Conservation (phyloP, 23 tunicate species). For the Trididemnum miniatum region DNA sequence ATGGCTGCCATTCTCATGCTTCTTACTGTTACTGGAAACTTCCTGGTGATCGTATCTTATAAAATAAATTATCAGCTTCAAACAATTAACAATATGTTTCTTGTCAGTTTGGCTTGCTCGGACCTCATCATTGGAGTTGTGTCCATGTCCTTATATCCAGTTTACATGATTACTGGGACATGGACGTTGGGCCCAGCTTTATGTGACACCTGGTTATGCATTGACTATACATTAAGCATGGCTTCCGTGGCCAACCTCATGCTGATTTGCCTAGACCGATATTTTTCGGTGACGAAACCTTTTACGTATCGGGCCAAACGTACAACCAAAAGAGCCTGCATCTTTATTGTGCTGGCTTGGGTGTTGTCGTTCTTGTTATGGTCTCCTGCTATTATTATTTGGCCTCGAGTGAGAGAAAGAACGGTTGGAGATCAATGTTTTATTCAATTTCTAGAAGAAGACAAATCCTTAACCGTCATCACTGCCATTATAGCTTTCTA, state of each 20-base stretch:
- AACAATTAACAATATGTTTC: constrained; percentile 89
- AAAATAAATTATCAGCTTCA: constrained; percentile 56
- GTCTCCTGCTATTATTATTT: constrained; percentile 80
- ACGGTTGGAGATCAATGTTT: constrained; percentile 37
- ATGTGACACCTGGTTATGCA: constrained; percentile 87
- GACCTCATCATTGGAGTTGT: constrained; percentile 83
- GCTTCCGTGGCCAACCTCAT: constrained; percentile 89
- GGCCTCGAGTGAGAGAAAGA: constrained; percentile 67
- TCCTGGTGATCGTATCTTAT: constrained; percentile 80
- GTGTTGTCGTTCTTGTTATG: constrained; percentile 77
- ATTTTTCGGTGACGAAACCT: constrained; percentile 83
- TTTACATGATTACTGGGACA: constrained; percentile 56
- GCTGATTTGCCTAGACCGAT: constrained; percentile 86
- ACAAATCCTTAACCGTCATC: constrained; percentile 65
- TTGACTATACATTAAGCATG: constrained; percentile 93
- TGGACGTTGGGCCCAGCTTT: constrained; percentile 65
- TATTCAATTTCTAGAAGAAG: constrained; percentile 69
- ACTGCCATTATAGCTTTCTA: constrained; percentile 90
- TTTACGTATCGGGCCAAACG: constrained; percentile 79
- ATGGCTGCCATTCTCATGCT: constrained; percentile 75
- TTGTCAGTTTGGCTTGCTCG: constrained; percentile 89
- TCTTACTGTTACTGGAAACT: constrained; percentile 80
- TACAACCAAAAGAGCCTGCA: constrained; percentile 60
- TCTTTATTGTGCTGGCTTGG: constrained; percentile 83
- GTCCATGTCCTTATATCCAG: constrained; percentile 90